phyloP scores from a whole-genome alignment of 2,888 invertebrate genomes.

The Notodonta dromedarius region DNA sequence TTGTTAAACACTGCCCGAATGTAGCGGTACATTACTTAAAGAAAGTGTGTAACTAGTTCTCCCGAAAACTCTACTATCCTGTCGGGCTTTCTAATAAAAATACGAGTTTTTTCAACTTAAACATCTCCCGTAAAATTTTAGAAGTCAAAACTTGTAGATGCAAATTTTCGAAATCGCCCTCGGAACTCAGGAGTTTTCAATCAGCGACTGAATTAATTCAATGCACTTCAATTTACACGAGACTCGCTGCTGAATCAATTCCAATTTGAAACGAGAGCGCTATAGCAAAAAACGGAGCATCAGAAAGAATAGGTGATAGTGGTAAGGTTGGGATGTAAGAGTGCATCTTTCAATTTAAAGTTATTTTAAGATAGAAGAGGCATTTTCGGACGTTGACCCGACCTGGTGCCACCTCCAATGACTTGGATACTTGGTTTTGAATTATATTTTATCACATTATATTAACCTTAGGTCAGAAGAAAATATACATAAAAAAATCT shows the following conservation, averaged over 20 bases:
- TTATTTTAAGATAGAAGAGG: too few species aligned
- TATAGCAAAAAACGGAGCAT: conserved; percentile 48
- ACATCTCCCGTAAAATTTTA: not conserved
- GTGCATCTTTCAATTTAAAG: too few species aligned
- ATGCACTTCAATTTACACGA: conserved; percentile 61
- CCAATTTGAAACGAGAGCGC: conserved; percentile 52
- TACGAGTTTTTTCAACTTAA: not conserved
- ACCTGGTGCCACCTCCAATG: too few species aligned
- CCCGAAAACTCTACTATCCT: not conserved
- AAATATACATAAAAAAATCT: not conserved
- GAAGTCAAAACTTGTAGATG: not conserved
- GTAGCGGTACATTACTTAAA: not conserved
- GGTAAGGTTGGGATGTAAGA: not conserved
- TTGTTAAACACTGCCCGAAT: not conserved
- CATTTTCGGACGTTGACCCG: too few species aligned
- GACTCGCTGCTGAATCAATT: conserved; percentile 58
- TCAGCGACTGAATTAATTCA: conserved; percentile 63
- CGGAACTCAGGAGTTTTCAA: conserved; percentile 50
- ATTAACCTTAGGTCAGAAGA: too few species aligned
- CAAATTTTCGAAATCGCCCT: conserved; percentile 15
- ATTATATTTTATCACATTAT: too few species aligned
- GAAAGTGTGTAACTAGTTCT: not conserved
- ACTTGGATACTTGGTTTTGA: too few species aligned
- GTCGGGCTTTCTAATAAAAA: not conserved
- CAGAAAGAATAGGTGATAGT: conserved; percentile 24